phyloP scores from a whole-genome alignment of 2,113 vertebrate genomes.

The Pluvialis apricaria region DNA sequence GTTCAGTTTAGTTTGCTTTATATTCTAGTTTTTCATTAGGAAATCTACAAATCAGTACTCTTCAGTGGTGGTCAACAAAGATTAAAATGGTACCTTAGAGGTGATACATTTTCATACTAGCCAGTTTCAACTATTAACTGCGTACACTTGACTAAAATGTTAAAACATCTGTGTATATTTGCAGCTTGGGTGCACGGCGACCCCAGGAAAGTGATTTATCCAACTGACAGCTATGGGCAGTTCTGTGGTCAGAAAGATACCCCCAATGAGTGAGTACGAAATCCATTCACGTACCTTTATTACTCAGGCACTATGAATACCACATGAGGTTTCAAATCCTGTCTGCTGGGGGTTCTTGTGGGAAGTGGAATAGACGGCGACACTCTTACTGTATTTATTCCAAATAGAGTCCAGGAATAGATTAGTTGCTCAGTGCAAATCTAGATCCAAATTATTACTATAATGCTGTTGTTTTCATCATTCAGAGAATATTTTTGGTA shows the following conservation, averaged over 20 bases:
- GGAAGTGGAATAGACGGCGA: neutral
- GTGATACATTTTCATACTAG: neutral
- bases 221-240: slow-evolving; percentile 93
- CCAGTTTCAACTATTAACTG: neutral
- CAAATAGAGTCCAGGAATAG: neutral
- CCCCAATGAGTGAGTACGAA: slow-evolving; percentile 86
- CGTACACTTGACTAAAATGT: neutral
- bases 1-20: neutral
- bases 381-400: neutral
- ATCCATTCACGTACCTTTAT: neutral
- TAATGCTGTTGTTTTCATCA: neutral
- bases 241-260: slow-evolving; percentile 93
- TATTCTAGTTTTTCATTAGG: slow-evolving; percentile 54
- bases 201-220: slow-evolving; percentile 90
- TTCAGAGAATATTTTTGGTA: neutral
- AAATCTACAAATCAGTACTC: slow-evolving; percentile 50
- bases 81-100: neutral
- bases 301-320: neutral
- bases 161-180: slow-evolving; percentile 28
- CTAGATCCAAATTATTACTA: neutral
- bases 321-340: neutral
- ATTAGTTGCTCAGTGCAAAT: neutral
- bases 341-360: neutral
- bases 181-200: slow-evolving; percentile 94
- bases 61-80: neutral